Percentiles rank a stretch among this genome's conserved stretches.
Conservation (phyloP, 2,888 invertebrate genomes). For the Chorisops tibialis region DNA sequence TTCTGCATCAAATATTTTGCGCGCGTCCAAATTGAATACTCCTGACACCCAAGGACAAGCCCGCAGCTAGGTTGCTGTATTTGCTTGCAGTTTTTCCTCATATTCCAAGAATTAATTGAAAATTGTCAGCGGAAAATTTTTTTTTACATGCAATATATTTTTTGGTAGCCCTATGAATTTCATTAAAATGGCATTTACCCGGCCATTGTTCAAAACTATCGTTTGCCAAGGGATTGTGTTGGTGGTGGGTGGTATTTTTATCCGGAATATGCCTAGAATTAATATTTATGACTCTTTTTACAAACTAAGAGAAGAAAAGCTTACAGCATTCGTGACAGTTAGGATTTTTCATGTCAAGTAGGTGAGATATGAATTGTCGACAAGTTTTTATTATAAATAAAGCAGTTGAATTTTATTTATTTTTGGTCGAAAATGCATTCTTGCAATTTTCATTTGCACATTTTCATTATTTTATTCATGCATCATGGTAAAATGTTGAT, state of each 20-base stretch:
- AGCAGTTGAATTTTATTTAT: too few relatives aligned
- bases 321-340: background rate
- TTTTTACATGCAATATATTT: constrained; percentile 7
- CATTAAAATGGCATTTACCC: constrained; percentile 25
- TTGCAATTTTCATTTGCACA: too few relatives aligned
- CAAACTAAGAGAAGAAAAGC: constrained; percentile 2
- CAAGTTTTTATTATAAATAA: too few relatives aligned
- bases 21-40: background rate
- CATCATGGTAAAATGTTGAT: too few relatives aligned
- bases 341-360: too few relatives aligned
- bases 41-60: background rate
- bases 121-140: constrained; percentile 31
- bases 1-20: background rate
- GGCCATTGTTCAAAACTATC: constrained; percentile 17
- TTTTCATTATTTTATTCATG: too few relatives aligned
- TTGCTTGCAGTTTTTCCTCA: background rate
- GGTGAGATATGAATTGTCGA: too few relatives aligned
- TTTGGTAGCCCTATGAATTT: constrained; percentile 18
- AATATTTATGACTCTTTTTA: constrained; percentile 22
- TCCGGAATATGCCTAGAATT: constrained; percentile 1
- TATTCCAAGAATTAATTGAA: constrained; percentile 31
- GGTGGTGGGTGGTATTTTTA: background rate
- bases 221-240: background rate
- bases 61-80: background rate
- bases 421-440: too few relatives aligned